Percentiles rank a stretch among this genome's conserved stretches.
phyloP scores from a whole-genome alignment of 2,888 invertebrate species.

The Lamproptera curius region DNA sequence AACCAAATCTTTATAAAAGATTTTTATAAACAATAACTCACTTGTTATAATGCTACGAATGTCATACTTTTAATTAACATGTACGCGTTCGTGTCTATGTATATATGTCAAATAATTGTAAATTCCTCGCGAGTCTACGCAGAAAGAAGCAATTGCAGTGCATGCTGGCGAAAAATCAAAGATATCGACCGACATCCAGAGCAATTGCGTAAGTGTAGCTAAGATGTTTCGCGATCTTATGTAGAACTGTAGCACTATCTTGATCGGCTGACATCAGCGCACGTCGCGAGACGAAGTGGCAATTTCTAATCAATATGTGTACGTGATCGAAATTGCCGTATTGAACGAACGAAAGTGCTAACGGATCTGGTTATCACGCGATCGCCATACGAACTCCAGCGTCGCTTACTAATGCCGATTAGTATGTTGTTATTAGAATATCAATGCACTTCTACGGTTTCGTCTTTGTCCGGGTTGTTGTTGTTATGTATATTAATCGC shows the following conservation, averaged over 20 bases:
- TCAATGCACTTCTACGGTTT: not conserved
- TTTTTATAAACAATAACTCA: too few relatives aligned
- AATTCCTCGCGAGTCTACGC: too few relatives aligned
- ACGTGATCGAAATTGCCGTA: conserved; percentile 54
- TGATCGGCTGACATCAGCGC: conserved; percentile 51
- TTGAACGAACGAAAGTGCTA: conserved; percentile 51
- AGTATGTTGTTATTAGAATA: conserved; percentile 5
- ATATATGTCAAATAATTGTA: too few relatives aligned
- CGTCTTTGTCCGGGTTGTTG: too few relatives aligned
- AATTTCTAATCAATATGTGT: conserved; percentile 61
- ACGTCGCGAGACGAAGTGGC: conserved; percentile 39
- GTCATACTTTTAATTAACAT: too few relatives aligned
- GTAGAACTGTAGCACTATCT: conserved; percentile 25
- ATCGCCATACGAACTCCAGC: conserved; percentile 30
- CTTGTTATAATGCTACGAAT: too few relatives aligned
- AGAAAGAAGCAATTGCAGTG: too few relatives aligned
- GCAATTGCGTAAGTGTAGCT: conserved; percentile 8
- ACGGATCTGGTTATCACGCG: conserved; percentile 52
- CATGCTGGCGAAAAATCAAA: too few relatives aligned
- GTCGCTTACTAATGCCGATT: conserved; percentile 19
- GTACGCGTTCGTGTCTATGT: too few relatives aligned
- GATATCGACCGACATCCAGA: not conserved
- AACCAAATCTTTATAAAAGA: too few relatives aligned
- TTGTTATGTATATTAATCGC: too few relatives aligned
- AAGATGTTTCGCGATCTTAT: conserved; percentile 5